Evolutionary conservation across 2,888 invertebrate genomes (phyloP).

Genomic region (Microdon myrmicae): DNA sequence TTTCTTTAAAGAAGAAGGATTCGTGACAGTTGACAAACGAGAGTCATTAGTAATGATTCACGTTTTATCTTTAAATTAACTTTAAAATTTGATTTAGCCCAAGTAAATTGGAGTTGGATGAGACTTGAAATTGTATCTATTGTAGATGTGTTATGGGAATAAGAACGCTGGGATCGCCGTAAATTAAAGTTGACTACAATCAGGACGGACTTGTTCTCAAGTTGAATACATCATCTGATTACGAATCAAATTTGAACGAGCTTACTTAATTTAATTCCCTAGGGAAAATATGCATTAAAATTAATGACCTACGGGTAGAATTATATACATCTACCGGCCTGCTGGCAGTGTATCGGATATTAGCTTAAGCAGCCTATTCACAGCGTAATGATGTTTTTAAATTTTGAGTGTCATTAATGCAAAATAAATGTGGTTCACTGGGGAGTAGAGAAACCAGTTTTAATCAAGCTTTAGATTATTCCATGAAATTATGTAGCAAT

Average conservation of each 20-base stretch:
- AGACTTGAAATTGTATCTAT: conserved; percentile 2
- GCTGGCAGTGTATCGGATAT: no score
- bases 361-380: no score
- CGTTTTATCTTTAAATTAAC: conserved; percentile 53
- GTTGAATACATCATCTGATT: conserved; percentile 37
- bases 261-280: conserved; percentile 18
- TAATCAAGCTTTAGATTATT: no score
- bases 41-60: conserved; percentile 54
- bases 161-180: neutral
- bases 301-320: no score
- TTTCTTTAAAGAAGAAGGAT: conserved; percentile 24
- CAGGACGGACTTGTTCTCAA: conserved; percentile 34
- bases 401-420: no score
- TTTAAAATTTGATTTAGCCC: conserved; percentile 49
- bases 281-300: neutral
- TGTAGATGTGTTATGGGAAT: neutral
- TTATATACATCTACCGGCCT: no score
- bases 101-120: conserved; percentile 38
- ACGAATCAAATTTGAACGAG: conserved; percentile 29
- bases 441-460: no score
- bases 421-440: no score
- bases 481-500: no score
- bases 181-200: conserved; percentile 32
- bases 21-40: conserved; percentile 55
- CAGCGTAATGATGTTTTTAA: no score